Evolutionary conservation across 2,797 vertebrate genomes (phyloP), one percentile per base, ranked within the genome.

Genomic region (Allenopithecus nigroviridis): DNA sequence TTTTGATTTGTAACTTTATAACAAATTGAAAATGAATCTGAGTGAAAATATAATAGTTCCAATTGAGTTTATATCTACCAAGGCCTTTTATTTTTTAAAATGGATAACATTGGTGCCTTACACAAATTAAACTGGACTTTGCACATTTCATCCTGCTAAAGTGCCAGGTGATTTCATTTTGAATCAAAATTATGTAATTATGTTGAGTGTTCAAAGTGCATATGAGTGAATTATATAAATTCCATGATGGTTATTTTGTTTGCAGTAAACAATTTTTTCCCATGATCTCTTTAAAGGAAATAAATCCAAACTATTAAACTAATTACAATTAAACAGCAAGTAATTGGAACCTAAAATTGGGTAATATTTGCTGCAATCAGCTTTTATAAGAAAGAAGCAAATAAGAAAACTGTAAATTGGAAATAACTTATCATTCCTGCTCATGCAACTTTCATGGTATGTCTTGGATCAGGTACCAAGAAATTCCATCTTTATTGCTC

Each of bases 61-160:
- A 61, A 84, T 30, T 91, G 39, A 84, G 61, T 75, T 50, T 95
- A 89, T 84, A 43, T 91, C 36, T 79, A 4, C 36, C 30, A 91
- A 76, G 30, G 1, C 0, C 48, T 61, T 90, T 85, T 74, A 36
- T 88, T 88, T 86, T n/a, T 16, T 19, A 88, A 75, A 97, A 14
- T 79, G 21, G 61, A 55, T 79, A 85, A 85, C 72, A 10, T 39
- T 91, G 13, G 5, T 89, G 6, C 33, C 89, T 79, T 46, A 84
- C 0, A 53, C 61, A 89, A 88, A 97, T 88, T 90, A 89, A 93
- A 75, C 59, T 90, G 41, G 50, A 92, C 41, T 97, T 96, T 43
- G 10, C 33, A 95, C 91, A 87, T 88, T 98, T 96, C 46, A 36
- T 94, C 84, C 85, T 64, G 41, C 8, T 92, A 55, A 95, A 90